Evolutionary conservation across 2,888 invertebrate species (phyloP), one percentile per base, ranked within the genome.

Genomic region (Bembecia ichneumoniformis): DNA sequence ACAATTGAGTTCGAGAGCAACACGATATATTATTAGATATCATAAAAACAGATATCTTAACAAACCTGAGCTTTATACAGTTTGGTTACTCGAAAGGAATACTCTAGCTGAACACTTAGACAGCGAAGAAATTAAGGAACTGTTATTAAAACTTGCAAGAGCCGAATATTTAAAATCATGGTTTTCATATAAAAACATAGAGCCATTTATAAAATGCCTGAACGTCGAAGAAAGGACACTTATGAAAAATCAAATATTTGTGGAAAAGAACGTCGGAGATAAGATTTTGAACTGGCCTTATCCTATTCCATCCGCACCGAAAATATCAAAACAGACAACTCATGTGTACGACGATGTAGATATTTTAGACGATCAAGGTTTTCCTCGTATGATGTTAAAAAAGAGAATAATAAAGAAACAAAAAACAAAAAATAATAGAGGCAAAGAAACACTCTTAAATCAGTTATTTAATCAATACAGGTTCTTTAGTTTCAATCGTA

Each of bases 381-480:
- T 1, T 7, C 1, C 0, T 40, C 14, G 11, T 40, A 11, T 14
- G 11, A n/a, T n/a, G 14, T 7, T 14, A 10, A 40, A 40, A 10
- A 44, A 9, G 15, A 44, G 10, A 11, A 16, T 4, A 11, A 13
- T 17, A 10, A 5, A 1, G 3, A 44, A 44, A 15, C 13, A 7
- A 44, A 0, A 1, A 11, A 3, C 15, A 44, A 16, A 15, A 44
- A 15, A 15, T 9, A 10, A 10, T 9, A 16, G 1, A 16, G 44
- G 16, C 13, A 15, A 44, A 17, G 54, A 60, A 45, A 60, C 74
- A 2, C 55, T 62, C 20, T 58, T 82, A 10, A 74, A 81, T 47
- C 54, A 62, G 15, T 54, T 82, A 15, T 82, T 74, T 45, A 71
- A 79, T 49, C 64, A 70, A 44, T 81, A 68, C 51, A 66, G 82